A percentile compares a stretch with the other conserved stretches of the same genome.
Conservation (phyloP, 2,113 vertebrate species). For the Anguilla japonica region DNA sequence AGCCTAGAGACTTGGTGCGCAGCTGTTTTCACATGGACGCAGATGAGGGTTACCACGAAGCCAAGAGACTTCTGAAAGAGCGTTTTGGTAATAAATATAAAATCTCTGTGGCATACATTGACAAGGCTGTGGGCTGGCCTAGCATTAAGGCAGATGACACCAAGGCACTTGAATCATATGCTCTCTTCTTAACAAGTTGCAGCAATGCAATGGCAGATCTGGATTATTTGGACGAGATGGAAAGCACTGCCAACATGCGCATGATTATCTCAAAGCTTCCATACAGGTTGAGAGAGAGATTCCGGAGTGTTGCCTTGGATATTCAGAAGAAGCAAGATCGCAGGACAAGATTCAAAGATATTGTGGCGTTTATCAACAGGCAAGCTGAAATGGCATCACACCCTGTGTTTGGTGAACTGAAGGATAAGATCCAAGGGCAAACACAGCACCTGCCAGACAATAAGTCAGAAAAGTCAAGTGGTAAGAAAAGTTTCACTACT, state of each 20-base stretch:
- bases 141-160: constrained; percentile 7
- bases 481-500: too few species aligned
- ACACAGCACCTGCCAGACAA: too few species aligned
- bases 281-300: constrained; percentile 12
- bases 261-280: constrained; percentile 16
- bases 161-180: neutral
- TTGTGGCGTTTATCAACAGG: neutral
- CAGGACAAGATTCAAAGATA: constrained; percentile 2
- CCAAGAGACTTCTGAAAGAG: neutral
- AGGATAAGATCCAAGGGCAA: neutral
- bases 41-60: neutral
- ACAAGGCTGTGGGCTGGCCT: constrained; percentile 17
- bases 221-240: constrained; percentile 16
- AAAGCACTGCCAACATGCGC: constrained; percentile 1
- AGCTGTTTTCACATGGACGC: constrained; percentile 12
- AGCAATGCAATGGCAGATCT: constrained; percentile 3
- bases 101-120: constrained; percentile 13
- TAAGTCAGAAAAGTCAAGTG: too few species aligned
- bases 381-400: neutral
- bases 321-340: neutral
- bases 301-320: neutral
- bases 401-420: neutral
- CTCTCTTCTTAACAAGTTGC: constrained; percentile 8
- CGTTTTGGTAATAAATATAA: neutral
- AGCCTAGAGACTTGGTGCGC: constrained; percentile 13